Evolutionary conservation across 2,113 vertebrate species (phyloP), one percentile per base, ranked within the genome.

Genomic region (Mustela lutreola): DNA sequence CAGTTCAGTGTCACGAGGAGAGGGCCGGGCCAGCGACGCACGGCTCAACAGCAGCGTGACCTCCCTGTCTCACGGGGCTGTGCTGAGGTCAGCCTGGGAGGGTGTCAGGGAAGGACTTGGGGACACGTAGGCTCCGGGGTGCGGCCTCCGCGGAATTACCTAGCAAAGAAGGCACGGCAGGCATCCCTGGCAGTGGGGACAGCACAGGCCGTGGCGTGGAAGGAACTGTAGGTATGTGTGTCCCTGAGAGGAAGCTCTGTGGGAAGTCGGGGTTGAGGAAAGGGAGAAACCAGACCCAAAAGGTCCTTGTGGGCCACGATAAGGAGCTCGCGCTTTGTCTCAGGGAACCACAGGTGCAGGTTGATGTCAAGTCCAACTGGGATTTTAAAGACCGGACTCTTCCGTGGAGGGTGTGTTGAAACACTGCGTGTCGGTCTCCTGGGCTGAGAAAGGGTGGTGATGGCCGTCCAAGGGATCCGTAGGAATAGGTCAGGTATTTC

Each of bases 1-100:
- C 73, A 39, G 56, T n/a, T 71, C 67, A 5, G 15, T 1, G 1
- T 76, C 78, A 1, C 0, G 0, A 4, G 12, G 42, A 42, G 16
- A 26, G 4, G 15, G 42, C 14, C 16, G 9, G 2, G 53, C 45
- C 0, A 21, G 63, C 87, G 76, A 71, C 9, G 50, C 67, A 19
- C 18, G 75, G 53, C 39, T 56, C 11, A 1, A 22, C 14, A 11
- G 53, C 10, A 2, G 16, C 12, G 2, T n/a, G 2, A 10, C 1
- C 0, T 36, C 84, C 24, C n/a, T 2, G 0, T 91, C 28, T 45
- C 62, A 2, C 26, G 15, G 56, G 56, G 45, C 50, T 10, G 9
- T 2, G 6, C 7, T 28, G 18, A 19, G 26, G 19, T 58, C 81
- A 87, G 26, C 31, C 5, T 28, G 7, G 79, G 58, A 50, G 8